Evolutionary conservation across 30 jellyfish, hydroid and myxozoan genomes (phyloP), one percentile per base, ranked within the genome.

Genomic region (Catostylus mosaicus): DNA sequence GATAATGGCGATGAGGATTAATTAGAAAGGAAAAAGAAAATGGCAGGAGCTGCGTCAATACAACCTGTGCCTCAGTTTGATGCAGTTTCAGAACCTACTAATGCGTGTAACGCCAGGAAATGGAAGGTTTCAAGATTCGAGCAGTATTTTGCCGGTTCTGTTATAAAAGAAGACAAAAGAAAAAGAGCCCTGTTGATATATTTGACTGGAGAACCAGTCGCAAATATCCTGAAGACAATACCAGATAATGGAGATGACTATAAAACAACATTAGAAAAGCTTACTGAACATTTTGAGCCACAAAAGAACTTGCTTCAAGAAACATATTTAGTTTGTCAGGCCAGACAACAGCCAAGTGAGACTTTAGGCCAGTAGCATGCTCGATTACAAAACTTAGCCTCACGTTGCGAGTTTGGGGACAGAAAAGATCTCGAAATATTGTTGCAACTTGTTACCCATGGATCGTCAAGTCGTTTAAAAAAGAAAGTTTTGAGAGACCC

Each of bases 231-330:
- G n/a, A n/a, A n/a, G n/a, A n/a, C n/a, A n/a, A n/a, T n/a, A n/a
- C 97, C 97, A 80, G 47, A 73, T 73, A 73, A 22, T 73, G 85
- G 85, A 40, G 85, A 73, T 47, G 85, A 73, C 26, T 73, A 73
- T 47, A 43, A 47, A 23, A 73, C 76, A 27, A 78, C 73, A n/a
- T 40, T 73, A 22, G 85, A 43, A 32, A 75, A 52, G 26, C 77
- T 75, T 5, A 75, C 60, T 23, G 78, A 75, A 52, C 67, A 75
- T 52, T 75, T 75, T 38, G 87, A 50, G 77, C 87, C 75, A 18
- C 87, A 75, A 35, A 24, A 75, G 67, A 75, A 75, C 61, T 23
- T 48, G 36, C 77, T 50, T 50, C 78, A 75, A 30, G 87, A 50
- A 11, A 52, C 78, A 19, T 75, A 75, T 45, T 30, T 50, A 32